phyloP scores from a whole-genome alignment of 2,113 vertebrate genomes.

The Cygnus buccinator region DNA sequence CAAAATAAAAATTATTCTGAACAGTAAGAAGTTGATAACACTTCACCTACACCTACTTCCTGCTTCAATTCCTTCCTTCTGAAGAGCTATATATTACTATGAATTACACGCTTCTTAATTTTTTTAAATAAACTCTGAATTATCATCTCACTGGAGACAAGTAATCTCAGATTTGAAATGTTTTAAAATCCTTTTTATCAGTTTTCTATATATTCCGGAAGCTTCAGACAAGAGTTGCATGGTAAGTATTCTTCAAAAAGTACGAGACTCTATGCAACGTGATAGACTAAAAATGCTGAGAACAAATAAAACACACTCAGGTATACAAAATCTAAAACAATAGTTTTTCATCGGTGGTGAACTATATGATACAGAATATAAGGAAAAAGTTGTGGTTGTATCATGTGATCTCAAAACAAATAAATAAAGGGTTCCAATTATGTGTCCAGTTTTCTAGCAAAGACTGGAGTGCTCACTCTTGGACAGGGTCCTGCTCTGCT shows the following conservation, averaged over 20 bases:
- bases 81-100: neutral
- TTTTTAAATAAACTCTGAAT: neutral
- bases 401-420: neutral
- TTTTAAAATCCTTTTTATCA: neutral
- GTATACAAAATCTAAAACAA: neutral
- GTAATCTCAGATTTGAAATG: neutral
- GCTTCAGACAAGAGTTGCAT: neutral
- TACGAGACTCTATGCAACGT: accelerated
- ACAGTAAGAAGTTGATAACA: neutral
- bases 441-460: neutral
- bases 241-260: neutral
- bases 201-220: neutral
- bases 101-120: neutral
- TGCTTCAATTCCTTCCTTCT: neutral
- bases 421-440: neutral
- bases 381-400: neutral
- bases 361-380: neutral
- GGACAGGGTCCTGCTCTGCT: neutral
- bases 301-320: neutral
- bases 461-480: neutral
- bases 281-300: neutral
- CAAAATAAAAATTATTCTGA: neutral
- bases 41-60: neutral
- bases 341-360: neutral
- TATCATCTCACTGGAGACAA: neutral